Base-by-base conservation (phyloP, 1,140 invertebrate genomes). In the Penaeus indicus region DNA sequence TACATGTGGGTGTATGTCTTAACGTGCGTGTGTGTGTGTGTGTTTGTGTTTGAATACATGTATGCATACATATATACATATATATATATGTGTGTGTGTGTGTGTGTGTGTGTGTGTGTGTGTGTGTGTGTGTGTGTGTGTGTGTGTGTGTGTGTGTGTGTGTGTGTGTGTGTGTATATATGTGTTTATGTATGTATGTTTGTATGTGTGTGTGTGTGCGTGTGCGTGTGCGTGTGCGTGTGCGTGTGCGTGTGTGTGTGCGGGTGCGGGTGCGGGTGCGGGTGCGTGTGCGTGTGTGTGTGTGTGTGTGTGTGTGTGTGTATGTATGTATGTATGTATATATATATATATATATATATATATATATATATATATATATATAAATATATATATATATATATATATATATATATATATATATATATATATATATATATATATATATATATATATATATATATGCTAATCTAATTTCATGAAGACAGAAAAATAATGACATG, bases 301-400 rank as follows among this genome's bases (percentile, higher is more conserved):
- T 42, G 7, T 67, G 22, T 67, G 0, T 69, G 18, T 67, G n/a
- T 78, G 1, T 13, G 21, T 42, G n/a, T 78, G n/a, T 38, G 42
- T 78, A 78, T 82, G 60, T 82, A 63, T 63, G 60, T 82, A 82
- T 63, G 63, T 82, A 82, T 82, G 63, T 82, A 82, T 82, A 82
- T 82, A 82, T 82, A 82, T 82, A 82, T 82, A 62, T 82, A 82
- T 82, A 82, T 82, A 82, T 82, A 62, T 82, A 82, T 82, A 82
- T 82, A 82, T 82, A 82, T 82, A 82, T 82, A 82, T 82, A 82
- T 63, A 82, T 82, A 82, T 82, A 82, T 82, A 82, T 82, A 83
- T 38, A 38, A 3, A 38, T 38, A 38, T 38, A 38, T 42, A 2
- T 42, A 4, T 42, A 42, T 42, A 4, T 42, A 2, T 42, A 4